Conservation (phyloP, 2,797 vertebrate species). For the Thalassophryne amazonica region DNA sequence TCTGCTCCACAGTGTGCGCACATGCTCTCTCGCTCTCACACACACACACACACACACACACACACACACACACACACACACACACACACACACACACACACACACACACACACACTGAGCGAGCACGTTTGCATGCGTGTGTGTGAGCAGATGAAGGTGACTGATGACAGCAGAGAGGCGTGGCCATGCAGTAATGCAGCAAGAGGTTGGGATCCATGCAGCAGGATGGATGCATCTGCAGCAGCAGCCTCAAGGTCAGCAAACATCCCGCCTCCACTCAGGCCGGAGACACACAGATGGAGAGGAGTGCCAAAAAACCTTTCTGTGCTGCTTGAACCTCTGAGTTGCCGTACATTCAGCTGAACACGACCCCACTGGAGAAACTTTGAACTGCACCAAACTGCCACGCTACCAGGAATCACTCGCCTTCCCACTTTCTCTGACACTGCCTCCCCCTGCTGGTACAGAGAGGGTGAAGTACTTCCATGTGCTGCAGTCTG, state of each 20-base stretch:
- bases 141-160: too few relatives aligned
- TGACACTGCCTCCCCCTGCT: conserved; percentile 53
- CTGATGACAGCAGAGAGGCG: neutral
- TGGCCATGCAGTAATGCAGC: conserved; percentile 19
- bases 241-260: conserved; percentile 59
- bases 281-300: neutral
- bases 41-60: neutral
- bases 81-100: neutral
- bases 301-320: conserved; percentile 17
- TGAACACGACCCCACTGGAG: conserved; percentile 24
- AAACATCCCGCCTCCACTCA: conserved; percentile 10
- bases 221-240: conserved; percentile 31
- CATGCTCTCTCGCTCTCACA: conserved; percentile 12
- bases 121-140: too few relatives aligned
- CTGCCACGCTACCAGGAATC: conserved; percentile 21
- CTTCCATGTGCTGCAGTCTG: conserved; percentile 18
- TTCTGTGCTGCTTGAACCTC: conserved; percentile 49
- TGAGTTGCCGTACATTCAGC: conserved; percentile 18
- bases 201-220: conserved; percentile 28
- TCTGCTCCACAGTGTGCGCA: conserved; percentile 41
- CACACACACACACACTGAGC: neutral
- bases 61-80: neutral
- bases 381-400: conserved; percentile 31
- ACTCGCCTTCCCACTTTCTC: conserved; percentile 14
- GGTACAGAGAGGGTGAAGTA: conserved; percentile 13